phyloP scores from a whole-genome alignment of 2,113 vertebrate species.

The Atlantisia rogersi region DNA sequence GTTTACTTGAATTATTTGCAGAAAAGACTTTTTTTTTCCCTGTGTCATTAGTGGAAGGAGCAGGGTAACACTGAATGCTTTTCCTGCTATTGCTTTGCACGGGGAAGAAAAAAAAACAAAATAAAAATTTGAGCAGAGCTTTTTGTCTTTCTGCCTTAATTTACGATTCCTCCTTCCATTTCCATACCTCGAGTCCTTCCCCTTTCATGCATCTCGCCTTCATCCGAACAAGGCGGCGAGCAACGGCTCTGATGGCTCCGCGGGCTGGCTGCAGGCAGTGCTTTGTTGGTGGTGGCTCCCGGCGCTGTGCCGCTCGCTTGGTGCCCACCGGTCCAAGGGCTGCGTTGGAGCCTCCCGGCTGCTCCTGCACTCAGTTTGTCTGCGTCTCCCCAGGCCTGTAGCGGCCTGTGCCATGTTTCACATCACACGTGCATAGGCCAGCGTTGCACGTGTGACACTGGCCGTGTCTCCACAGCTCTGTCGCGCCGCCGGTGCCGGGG shows the following conservation, averaged over 20 bases:
- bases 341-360: neutral
- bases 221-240: neutral
- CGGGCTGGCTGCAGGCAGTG: slow-evolving; percentile 35
- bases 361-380: fast-evolving
- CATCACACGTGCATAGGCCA: fast-evolving
- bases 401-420: fast-evolving
- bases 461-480: fast-evolving
- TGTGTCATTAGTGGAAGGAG: slow-evolving; percentile 5
- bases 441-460: neutral
- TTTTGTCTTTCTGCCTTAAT: slow-evolving; percentile 7
- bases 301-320: neutral
- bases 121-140: neutral
- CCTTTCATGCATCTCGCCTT: neutral
- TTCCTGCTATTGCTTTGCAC: neutral
- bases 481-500: neutral
- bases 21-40: neutral
- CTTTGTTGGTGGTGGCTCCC: neutral
- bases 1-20: slow-evolving; percentile 54
- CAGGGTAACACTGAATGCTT: neutral
- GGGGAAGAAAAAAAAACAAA: neutral
- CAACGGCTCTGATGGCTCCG: neutral
- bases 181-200: neutral
- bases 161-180: neutral
- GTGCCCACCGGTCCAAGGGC: neutral
- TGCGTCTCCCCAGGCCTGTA: fast-evolving